Evolutionary conservation across 2,797 vertebrate species (phyloP), one percentile per base, ranked within the genome.

Genomic region (Centropyge bicolor): DNA sequence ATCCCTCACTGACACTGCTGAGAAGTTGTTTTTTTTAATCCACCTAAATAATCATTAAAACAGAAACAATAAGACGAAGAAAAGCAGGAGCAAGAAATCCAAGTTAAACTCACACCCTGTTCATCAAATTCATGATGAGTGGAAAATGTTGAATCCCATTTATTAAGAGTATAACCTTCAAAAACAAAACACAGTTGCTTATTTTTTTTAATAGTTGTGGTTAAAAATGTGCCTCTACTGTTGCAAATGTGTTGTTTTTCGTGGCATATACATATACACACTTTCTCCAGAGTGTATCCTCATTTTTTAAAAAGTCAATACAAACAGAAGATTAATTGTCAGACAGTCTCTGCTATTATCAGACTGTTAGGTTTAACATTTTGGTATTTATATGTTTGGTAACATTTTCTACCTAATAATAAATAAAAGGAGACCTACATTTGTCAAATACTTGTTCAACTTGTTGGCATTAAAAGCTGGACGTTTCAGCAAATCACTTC

Each of bases 1-100:
- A 57, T 69, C 52, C 48, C 49, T 72, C 72, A 82, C 38, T 49
- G 72, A 89, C 76, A 56, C 54, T 78, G 49, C 31, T 64, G 66
- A 43, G 24, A 61, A 77, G 22, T 59, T 71, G 66, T 54, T 46
- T 64, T 22, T 52, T 46, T 64, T 22, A 49, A 27, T 66, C 66
- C 40, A 66, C 54, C 64, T 70, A 45, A 74, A 76, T 43, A 43
- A 24, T 41, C 24, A 48, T 41, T 77, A 14, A 82, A 78, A 84
- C 63, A 80, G 17, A 43, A 74, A 82, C 31, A 46, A 31, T 45
- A 74, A 67, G 62, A 82, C n/a, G 2, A 22, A 80, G 35, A 52
- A 69, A 4, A 67, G 48, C 22, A 61, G 43, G 52, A 57, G 57
- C 27, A 49, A 45, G 4, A 31, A 70, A 71, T 74, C 27, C 8